Evolutionary conservation across 2,888 invertebrate species (phyloP).

Genomic region (Athalia cordata): DNA sequence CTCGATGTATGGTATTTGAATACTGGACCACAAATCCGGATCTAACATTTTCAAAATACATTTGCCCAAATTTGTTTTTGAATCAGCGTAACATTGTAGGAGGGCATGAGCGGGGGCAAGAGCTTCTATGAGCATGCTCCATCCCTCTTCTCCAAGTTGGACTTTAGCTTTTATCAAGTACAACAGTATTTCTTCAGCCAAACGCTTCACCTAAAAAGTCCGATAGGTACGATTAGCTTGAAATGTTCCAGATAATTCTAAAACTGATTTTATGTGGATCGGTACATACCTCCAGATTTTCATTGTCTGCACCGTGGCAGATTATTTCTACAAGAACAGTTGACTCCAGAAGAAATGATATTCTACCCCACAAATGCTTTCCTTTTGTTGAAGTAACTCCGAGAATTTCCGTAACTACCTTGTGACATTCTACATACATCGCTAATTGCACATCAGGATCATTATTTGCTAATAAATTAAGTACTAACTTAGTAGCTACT

Average conservation of each 20-base stretch:
- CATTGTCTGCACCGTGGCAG: conserved; percentile 77
- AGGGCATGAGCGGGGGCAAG: conserved; percentile 79
- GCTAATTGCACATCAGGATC: conserved; percentile 75
- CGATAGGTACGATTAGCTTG: conserved; percentile 20
- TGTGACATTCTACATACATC: conserved; percentile 76
- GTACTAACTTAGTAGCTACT: conserved; percentile 68
- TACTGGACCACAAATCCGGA: conserved; percentile 78
- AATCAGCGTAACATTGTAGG: conserved; percentile 77
- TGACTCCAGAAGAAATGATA: conserved; percentile 77
- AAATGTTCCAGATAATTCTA: conserved; percentile 1
- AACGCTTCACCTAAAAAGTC: conserved; percentile 75
- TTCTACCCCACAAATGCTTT: conserved; percentile 74
- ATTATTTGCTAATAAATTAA: conserved; percentile 77
- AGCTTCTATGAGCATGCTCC: conserved; percentile 78
- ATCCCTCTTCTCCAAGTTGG: conserved; percentile 78
- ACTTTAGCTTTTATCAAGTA: conserved; percentile 80
- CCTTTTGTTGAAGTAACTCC: conserved; percentile 72
- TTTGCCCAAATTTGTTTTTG: conserved; percentile 76
- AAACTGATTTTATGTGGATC: conserved; percentile 3
- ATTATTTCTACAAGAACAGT: conserved; percentile 80
- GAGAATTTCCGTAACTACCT: conserved; percentile 76
- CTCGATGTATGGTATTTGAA: conserved; percentile 77
- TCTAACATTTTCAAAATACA: conserved; percentile 80
- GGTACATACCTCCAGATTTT: conserved; percentile 69
- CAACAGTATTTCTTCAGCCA: conserved; percentile 79